Evolutionary conservation across 1,140 invertebrate species (phyloP).

Genomic region (Daktulosphaira vitifoliae): DNA sequence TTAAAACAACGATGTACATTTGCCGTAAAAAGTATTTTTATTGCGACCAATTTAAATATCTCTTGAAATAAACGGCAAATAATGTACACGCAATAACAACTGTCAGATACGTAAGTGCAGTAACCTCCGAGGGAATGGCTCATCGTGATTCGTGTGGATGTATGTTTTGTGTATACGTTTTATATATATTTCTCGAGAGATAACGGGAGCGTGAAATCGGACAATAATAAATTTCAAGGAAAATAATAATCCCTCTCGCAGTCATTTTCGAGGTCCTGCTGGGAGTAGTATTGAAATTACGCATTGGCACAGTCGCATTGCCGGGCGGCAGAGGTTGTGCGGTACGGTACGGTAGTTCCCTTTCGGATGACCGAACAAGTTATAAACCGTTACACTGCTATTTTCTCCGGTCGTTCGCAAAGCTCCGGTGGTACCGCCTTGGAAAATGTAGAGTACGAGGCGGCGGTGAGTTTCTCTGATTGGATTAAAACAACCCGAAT

Average conservation of each 20-base stretch:
- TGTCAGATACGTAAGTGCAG: too few relatives aligned
- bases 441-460: not conserved
- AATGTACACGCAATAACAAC: too few relatives aligned
- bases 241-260: not conserved
- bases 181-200: not conserved
- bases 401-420: not conserved
- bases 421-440: not conserved
- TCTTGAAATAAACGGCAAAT: too few relatives aligned
- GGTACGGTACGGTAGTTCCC: not conserved
- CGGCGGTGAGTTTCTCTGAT: not conserved
- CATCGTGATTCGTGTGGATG: too few relatives aligned
- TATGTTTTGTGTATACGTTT: not conserved
- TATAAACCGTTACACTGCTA: not conserved
- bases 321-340: not conserved
- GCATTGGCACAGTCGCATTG: conserved; percentile 21
- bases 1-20: too few relatives aligned
- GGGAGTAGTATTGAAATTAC: conserved; percentile 18
- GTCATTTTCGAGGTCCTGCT: not conserved
- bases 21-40: too few relatives aligned
- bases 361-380: conserved; percentile 16
- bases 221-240: conserved; percentile 15
- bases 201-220: not conserved
- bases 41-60: too few relatives aligned
- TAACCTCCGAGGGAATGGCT: too few relatives aligned
- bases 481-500: conserved; percentile 27